A percentile compares a stretch with the other conserved stretches of the same genome.
phyloP scores from a whole-genome alignment of 2,797 vertebrate species.

The Varecia variegata region DNA sequence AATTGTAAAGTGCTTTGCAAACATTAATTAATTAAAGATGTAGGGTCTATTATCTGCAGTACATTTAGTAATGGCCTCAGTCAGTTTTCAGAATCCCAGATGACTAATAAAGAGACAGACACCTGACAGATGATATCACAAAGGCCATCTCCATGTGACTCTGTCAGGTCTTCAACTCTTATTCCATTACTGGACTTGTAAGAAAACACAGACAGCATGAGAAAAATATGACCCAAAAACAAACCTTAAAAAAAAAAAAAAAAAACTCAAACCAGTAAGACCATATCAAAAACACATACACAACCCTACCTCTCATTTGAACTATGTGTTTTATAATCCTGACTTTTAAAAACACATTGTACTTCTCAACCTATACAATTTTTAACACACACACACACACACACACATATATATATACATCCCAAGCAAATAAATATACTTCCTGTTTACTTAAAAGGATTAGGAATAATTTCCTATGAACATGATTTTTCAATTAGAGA shows the following conservation, averaged over 20 bases:
- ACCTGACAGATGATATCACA: constrained; percentile 61
- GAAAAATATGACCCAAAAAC: constrained; percentile 19
- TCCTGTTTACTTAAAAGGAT: constrained; percentile 82
- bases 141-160: constrained; percentile 20
- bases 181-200: neutral
- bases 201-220: constrained; percentile 38
- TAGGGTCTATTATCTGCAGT: constrained; percentile 57
- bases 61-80: constrained; percentile 64
- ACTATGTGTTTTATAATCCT: constrained; percentile 54
- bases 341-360: constrained; percentile 17
- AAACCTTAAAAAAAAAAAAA: constrained; percentile 20
- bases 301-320: constrained; percentile 26
- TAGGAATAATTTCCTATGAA: constrained; percentile 80
- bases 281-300: constrained; percentile 45
- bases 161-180: constrained; percentile 19
- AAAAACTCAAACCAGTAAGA: neutral
- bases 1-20: neutral
- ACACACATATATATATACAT: constrained; percentile 32
- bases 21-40: constrained; percentile 52
- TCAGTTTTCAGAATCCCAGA: constrained; percentile 63
- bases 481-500: constrained; percentile 82
- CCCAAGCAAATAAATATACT: constrained; percentile 81
- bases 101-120: constrained; percentile 34
- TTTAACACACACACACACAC: constrained; percentile 33
- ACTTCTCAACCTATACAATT: constrained; percentile 54